phyloP scores from a whole-genome alignment of 2,888 invertebrate genomes.

The Laothoe populi region DNA sequence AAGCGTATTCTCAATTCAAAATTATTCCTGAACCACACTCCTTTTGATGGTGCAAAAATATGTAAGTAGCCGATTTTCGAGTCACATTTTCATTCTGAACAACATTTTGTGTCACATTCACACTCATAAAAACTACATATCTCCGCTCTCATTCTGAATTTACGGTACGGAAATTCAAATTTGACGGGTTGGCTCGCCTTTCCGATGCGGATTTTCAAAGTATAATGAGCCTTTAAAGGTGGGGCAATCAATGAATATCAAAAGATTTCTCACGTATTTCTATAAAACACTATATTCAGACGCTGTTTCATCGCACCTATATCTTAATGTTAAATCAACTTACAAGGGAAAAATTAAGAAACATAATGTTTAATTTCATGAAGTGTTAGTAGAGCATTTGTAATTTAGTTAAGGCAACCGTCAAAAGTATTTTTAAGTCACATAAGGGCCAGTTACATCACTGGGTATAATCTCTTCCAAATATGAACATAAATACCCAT shows the following conservation, averaged over 20 bases:
- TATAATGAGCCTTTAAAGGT: slow-evolving; percentile 79
- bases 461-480: too few relatives aligned
- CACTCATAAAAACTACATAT: slow-evolving; percentile 32
- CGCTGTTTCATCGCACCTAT: neutral
- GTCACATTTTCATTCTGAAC: slow-evolving; percentile 73
- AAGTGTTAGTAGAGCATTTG: neutral
- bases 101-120: slow-evolving; percentile 57
- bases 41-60: slow-evolving; percentile 83
- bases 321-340: neutral
- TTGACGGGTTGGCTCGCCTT: slow-evolving; percentile 79
- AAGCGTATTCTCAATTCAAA: slow-evolving; percentile 85
- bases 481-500: too few relatives aligned
- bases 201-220: slow-evolving; percentile 74
- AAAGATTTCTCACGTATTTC: slow-evolving; percentile 39
- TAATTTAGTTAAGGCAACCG: too few relatives aligned
- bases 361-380: neutral
- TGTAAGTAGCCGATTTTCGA: slow-evolving; percentile 81
- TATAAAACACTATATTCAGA: neutral
- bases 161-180: slow-evolving; percentile 82
- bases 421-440: too few relatives aligned
- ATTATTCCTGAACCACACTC: slow-evolving; percentile 78
- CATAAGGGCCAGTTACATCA: too few relatives aligned
- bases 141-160: slow-evolving; percentile 54
- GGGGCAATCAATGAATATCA: slow-evolving; percentile 78
- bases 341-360: neutral